Base-by-base conservation (phyloP, 1,140 invertebrate species). In the Drosophila azteca region DNA sequence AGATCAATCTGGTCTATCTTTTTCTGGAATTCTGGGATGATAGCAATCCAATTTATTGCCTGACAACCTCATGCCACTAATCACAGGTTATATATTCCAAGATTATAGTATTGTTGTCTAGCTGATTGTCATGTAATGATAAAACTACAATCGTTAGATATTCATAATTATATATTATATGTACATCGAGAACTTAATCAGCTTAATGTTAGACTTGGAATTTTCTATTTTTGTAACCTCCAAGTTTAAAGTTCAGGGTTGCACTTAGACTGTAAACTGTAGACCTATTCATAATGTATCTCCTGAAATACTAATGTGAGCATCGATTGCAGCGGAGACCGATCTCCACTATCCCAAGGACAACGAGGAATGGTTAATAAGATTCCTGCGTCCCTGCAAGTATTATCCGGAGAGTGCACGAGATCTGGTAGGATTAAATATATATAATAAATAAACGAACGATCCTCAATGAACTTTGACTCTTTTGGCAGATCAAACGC, bases 381-480 rank as follows among this genome's bases (percentile, higher is more conserved):
- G 95, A 49, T 97, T 96, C 77, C 91, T 97, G 13, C 93, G 96
- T 22, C 96, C 96, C 1, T 95, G 94, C 88, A 96, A 97, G 92
- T 97, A 95, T 88, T 96, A 97, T 81, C 95, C 96, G 2, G 95
- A 96, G 63, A 96, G 95, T 71, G 94, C 96, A 0, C 91, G 93
- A 41, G 94, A 95, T 46, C 92, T 96, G 92, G 95, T 96, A 89
- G 94, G 93, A 71, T 54, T 7, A 3, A 9, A 8, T 31, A 9
- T 9, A 31, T 31, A 31, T 8, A 9, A 31, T 44, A 7, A 15
- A 2, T 15, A 39, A 29, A 9, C 8, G 5, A 6, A 4, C 3
- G 35, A 7, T 6, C 6, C 11, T 13, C 2, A n/a, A 51, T 39
- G 41, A 11, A 50, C 2, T 2, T 17, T 43, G 9, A 0, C 41